phyloP scores from a whole-genome alignment of 2,888 invertebrate species.

The Cacoxenus indagator region DNA sequence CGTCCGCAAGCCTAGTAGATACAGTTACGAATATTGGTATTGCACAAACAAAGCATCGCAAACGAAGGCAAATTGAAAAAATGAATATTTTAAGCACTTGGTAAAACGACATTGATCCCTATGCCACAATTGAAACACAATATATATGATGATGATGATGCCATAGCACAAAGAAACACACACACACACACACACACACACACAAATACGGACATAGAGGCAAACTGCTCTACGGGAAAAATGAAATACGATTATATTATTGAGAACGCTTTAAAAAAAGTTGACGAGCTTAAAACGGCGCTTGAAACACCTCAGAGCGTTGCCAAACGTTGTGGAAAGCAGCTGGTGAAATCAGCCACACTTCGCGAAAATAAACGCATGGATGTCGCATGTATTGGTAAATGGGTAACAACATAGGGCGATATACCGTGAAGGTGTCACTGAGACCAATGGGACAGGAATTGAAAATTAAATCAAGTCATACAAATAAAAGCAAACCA shows the following conservation, averaged over 20 bases:
- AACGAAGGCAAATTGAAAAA: conserved; percentile 9
- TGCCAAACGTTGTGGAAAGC: too few relatives aligned
- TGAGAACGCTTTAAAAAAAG: too few relatives aligned
- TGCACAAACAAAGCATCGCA: not conserved
- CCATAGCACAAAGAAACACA: not conserved
- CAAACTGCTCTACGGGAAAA: not conserved
- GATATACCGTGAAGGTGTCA: conserved; percentile 7
- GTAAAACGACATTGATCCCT: not conserved
- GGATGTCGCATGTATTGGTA: too few relatives aligned
- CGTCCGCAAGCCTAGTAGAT: not conserved
- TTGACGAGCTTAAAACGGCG: too few relatives aligned
- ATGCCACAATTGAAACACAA: not conserved
- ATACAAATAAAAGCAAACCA: conserved; percentile 9
- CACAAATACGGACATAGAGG: not conserved
- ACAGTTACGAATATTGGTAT: conserved; percentile 9
- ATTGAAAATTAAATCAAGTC: conserved; percentile 57
- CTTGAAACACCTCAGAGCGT: too few relatives aligned
- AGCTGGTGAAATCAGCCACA: too few relatives aligned
- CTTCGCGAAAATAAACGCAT: too few relatives aligned
- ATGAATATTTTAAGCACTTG: conserved; percentile 7
- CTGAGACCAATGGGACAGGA: conserved; percentile 37
- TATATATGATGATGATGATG: not conserved
- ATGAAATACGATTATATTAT: too few relatives aligned
- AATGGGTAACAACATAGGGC: conserved; percentile 6
- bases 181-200: not conserved